phyloP scores from a whole-genome alignment of 1,140 invertebrate species.

The Choristoneura fumiferana region DNA sequence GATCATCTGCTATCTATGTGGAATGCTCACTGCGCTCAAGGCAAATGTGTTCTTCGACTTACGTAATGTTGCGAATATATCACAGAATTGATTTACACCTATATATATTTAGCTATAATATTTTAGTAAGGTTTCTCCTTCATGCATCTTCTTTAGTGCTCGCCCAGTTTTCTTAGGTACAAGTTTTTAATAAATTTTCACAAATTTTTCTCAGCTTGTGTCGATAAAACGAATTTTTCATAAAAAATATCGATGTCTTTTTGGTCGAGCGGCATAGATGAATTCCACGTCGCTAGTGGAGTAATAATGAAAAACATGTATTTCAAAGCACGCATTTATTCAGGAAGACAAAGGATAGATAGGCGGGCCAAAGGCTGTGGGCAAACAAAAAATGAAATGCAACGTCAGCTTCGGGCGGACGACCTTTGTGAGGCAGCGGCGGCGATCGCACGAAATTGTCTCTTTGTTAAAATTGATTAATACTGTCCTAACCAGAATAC shows the following conservation, averaged over 20 bases:
- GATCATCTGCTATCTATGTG: constrained; percentile 63
- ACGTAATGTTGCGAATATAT: constrained; percentile 13
- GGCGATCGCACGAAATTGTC: constrained; percentile 48
- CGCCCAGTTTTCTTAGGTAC: too few species aligned
- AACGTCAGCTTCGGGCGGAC: constrained; percentile 49
- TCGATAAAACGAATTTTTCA: not conserved
- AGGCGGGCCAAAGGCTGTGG: constrained; percentile 43
- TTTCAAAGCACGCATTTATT: constrained; percentile 51
- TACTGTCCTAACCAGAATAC: constrained; percentile 42
- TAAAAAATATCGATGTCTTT: too few species aligned
- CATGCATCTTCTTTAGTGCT: too few species aligned
- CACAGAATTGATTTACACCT: constrained; percentile 16
- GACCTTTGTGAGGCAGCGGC: constrained; percentile 51
- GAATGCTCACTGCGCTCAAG: constrained; percentile 47
- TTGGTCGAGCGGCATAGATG: not conserved
- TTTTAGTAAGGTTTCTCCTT: too few species aligned
- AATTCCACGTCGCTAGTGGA: constrained; percentile 31
- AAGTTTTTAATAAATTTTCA: too few species aligned
- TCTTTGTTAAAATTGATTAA: constrained; percentile 66
- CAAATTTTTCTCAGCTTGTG: not conserved
- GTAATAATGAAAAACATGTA: constrained; percentile 49
- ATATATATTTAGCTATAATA: constrained; percentile 29
- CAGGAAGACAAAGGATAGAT: constrained; percentile 55
- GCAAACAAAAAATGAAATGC: constrained; percentile 62
- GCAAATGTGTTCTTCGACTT: constrained; percentile 20